Evolutionary conservation across 2,888 invertebrate species (phyloP).

Genomic region (Epirrhoe tristata): DNA sequence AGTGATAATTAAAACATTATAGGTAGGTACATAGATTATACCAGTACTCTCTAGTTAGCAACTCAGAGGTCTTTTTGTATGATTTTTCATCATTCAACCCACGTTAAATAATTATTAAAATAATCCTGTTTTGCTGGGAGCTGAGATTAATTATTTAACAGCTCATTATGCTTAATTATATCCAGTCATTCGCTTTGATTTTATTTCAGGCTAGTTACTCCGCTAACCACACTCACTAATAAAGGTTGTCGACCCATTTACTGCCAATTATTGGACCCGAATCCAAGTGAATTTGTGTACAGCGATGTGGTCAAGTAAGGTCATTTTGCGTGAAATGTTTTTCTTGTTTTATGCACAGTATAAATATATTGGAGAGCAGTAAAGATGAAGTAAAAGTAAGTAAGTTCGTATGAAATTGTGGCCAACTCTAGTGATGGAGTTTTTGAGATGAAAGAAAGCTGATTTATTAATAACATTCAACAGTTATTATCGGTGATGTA

Average conservation of each 20-base stretch:
- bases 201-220: constrained; percentile 61
- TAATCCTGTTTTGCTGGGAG: neutral
- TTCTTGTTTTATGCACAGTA: constrained; percentile 3
- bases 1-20: no score
- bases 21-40: no score
- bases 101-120: neutral
- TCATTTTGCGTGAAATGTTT: constrained; percentile 5
- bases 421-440: no score
- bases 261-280: constrained; percentile 82
- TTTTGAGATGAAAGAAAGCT: no score
- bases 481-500: neutral
- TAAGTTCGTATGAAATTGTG: no score
- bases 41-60: no score
- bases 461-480: neutral
- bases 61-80: neutral
- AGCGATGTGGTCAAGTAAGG: constrained; percentile 76
- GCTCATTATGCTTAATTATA: constrained; percentile 2
- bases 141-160: constrained; percentile 1
- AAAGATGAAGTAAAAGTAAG: neutral
- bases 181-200: constrained; percentile 7
- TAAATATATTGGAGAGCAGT: neutral
- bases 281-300: constrained; percentile 85
- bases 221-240: constrained; percentile 53
- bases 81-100: neutral
- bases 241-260: constrained; percentile 84